Evolutionary conservation across 2,113 vertebrate species (phyloP), one percentile per base, ranked within the genome.

Genomic region (Otocyon megalotis): DNA sequence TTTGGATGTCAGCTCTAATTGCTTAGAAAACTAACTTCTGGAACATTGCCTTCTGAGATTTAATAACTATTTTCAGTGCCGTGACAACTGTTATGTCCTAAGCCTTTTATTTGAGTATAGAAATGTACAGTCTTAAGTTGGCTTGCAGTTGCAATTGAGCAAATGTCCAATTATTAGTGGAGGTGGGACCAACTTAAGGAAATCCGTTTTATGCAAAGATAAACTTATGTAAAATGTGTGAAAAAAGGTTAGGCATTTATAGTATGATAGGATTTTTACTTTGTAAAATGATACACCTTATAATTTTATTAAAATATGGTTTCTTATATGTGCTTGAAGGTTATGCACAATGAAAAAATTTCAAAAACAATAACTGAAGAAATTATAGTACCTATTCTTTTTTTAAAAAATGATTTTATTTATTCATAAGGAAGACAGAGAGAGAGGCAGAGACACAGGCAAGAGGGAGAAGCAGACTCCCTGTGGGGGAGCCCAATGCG

Each of bases 51-150:
- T 87, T 96, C 67, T 67, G 50, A 93, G 19, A 80, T 48, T 60
- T 85, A 96, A 88, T 65, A 91, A 77, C 93, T 97, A 58, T 76
- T 90, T 97, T 63, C 60, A 88, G 26, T 54, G 19, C 13, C 54
- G 2, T 88, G 26, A 63, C 53, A 92, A 60, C 2, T 63, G n/a
- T 84, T 71, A 88, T 72, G n/a, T 76, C 35, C 17, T 77, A 93
- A 83, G 56, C 5, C 22, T 96, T 89, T 69, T 26, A 58, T 79
- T 24, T 71, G 56, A 83, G 2, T 76, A 35, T 37, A 53, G 43
- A 92, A 79, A 50, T 37, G 1, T 43, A 87, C 10, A 17, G 22
- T 60, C 32, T 50, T 77, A 35, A 90, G 14, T 35, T 77, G 37
- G 37, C 3, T 90, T 35, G 48, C 15, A 13, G 10, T 84, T 86